Base-by-base conservation (phyloP, 2,113 vertebrate genomes). In the Furnarius figulus region DNA sequence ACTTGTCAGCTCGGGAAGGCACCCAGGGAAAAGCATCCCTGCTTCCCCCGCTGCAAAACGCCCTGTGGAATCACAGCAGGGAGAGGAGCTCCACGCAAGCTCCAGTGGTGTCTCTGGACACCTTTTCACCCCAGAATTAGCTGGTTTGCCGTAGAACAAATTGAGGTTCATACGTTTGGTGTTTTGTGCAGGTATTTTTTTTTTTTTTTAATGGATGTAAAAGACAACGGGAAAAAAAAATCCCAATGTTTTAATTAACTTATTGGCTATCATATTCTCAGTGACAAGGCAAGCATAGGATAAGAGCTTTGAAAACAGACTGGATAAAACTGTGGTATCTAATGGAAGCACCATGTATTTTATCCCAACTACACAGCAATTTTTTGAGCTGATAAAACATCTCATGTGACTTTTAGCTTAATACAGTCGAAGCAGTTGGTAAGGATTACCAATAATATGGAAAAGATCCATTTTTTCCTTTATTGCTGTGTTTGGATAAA, bases 1-100 rank as follows among this genome's bases (percentile, higher is more conserved):
- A 92, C 15, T 80, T 92, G 86, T 96, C 95, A 97, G 86, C 77
- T 97, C 92, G 30, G 86, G 3, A 58, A 87, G 47, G 78, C 33
- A 39, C 76, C 24, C 71, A 50, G 44, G 67, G 35, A 89, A 70
- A 31, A 90, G 85, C 56, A 23, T 53, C 84, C 56, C 44, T 21
- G 58, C 72, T 65, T 28, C 70, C 77, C 17, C 66, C 61, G 10
- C 93, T 71, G 4, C 74, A 17, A 50, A 79, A 18, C 37, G 24
- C 82, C 79, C 62, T 10, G 30, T 39, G 72, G 68, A 85, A 39
- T 91, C 33, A 72, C 37, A 13, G 6, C 47, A 17, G 71, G 44
- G 40, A 52, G 40, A 75, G 73, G 13, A 13, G 78, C 66, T 39
- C 75, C 52, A 0, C 5, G 25, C 49, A 31, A 50, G 28, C 33